Evolutionary conservation across 2,113 vertebrate genomes (phyloP).

Genomic region (Neopipo cinnamomea): DNA sequence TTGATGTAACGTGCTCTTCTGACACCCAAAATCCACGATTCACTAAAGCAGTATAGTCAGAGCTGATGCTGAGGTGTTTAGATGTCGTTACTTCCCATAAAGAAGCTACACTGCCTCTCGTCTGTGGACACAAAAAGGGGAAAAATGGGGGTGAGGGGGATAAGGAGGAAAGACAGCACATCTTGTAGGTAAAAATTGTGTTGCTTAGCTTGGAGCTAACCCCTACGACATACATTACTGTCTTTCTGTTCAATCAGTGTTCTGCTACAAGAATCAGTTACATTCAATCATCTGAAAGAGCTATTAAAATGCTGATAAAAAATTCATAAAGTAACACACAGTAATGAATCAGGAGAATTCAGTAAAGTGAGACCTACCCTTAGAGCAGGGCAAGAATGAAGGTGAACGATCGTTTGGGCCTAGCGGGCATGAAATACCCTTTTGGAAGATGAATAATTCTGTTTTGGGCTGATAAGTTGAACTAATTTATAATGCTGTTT

Average conservation of each 20-base stretch:
- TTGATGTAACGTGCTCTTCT: background rate
- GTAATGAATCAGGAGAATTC: slow-evolving; percentile 90
- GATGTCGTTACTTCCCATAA: background rate
- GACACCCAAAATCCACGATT: background rate
- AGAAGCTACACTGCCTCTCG: background rate
- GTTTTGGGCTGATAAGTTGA: slow-evolving; percentile 90
- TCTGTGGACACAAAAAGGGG: background rate
- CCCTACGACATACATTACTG: slow-evolving; percentile 81
- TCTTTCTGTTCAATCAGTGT: slow-evolving; percentile 84
- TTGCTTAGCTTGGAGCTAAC: slow-evolving; percentile 80
- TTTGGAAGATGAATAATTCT: slow-evolving; percentile 93
- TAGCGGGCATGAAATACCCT: slow-evolving; percentile 90
- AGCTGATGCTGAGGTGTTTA: background rate
- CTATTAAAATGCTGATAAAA: slow-evolving; percentile 90
- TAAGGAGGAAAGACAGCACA: slow-evolving; percentile 24
- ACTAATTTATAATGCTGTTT: slow-evolving; percentile 93
- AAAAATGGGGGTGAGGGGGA: background rate
- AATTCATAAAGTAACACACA: slow-evolving; percentile 88
- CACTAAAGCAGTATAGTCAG: background rate
- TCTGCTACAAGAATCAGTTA: slow-evolving; percentile 85
- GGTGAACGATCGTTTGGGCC: slow-evolving; percentile 88
- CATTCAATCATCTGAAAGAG: slow-evolving; percentile 88
- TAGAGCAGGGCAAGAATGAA: slow-evolving; percentile 84
- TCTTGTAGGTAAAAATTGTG: slow-evolving; percentile 70
- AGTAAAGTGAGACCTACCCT: slow-evolving; percentile 85